Evolutionary conservation across 2,888 invertebrate species (phyloP).

Genomic region (Nephrotoma appendiculata): DNA sequence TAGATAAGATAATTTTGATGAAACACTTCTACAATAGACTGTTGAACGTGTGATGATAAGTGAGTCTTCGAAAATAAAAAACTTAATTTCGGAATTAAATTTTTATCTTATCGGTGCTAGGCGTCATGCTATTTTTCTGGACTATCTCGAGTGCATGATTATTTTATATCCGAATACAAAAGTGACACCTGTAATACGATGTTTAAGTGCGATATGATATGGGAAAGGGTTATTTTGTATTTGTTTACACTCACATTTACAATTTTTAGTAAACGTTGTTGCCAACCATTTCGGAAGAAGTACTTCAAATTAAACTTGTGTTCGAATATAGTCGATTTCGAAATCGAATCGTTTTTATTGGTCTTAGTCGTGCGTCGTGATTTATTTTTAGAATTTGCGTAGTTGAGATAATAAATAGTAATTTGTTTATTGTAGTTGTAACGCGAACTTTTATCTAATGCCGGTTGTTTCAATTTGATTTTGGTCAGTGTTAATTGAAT

Average conservation of each 20-base stretch:
- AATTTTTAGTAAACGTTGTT: neutral
- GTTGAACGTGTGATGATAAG: neutral
- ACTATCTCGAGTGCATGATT: neutral
- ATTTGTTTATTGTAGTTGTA: no score
- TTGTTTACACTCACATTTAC: neutral
- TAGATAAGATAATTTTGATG: neutral
- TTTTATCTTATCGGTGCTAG: neutral
- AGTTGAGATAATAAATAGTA: neutral
- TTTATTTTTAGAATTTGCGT: no score
- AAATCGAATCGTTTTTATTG: neutral
- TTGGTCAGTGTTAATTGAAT: neutral
- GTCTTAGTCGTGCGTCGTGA: neutral
- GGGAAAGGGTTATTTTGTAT: neutral
- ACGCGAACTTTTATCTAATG: neutral
- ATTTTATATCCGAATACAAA: neutral
- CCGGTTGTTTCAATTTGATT: neutral
- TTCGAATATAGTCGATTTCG: neutral
- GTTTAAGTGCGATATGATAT: neutral
- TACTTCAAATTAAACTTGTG: neutral
- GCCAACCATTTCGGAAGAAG: neutral
- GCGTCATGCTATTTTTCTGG: neutral
- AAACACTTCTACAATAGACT: neutral
- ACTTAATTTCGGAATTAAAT: neutral
- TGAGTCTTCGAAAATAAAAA: neutral
- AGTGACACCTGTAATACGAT: neutral